Evolutionary conservation across 2,797 vertebrate genomes (phyloP), one percentile per base, ranked within the genome.

Genomic region (Pseudochaenichthys georgianus): DNA sequence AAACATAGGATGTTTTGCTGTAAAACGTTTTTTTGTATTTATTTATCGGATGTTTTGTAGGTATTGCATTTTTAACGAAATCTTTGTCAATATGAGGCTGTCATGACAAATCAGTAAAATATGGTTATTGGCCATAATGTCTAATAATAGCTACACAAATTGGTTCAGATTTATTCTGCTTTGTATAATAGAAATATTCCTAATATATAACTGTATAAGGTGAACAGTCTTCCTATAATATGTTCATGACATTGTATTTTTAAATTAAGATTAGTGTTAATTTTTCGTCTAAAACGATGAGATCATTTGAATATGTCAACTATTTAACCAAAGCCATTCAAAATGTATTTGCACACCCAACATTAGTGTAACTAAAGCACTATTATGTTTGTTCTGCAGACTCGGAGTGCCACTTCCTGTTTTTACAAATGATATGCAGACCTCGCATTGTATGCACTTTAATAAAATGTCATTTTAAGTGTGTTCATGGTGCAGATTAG

Each of bases 321-420:
- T 54, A 74, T 74, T 74, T 48, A 52, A 63, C 50, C 45, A 81
- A 81, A 83, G 21, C 48, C 23, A 64, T 43, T 60, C 0, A 41
- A 66, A 67, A 70, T 58, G 23, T 78, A 83, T 81, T 81, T 81
- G 77, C 75, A 85, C 73, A 21, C 60, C 17, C 5, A 64, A 43
- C 9, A 46, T 63, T 2, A 47, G 4, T 72, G 28, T 5, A 51
- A 52, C 38, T 10, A 43, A 73, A 42, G 59, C 53, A 54, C 21
- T 71, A 16, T 31, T 71, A 16, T 31, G 2, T 42, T 42, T 21
- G 19, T n/a, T n/a, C 57, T 50, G 64, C 13, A n/a, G 7, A 17
- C 62, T 23, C 12, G 0, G 34, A 59, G 13, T 64, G 31, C 3
- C 13, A 12, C 19, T 77, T 71, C 42, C 13, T 62, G 17, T 59